A percentile compares a stretch with the other conserved stretches of the same genome.
phyloP scores from a whole-genome alignment of 2,113 vertebrate species.

The Gracilinanus agilis region DNA sequence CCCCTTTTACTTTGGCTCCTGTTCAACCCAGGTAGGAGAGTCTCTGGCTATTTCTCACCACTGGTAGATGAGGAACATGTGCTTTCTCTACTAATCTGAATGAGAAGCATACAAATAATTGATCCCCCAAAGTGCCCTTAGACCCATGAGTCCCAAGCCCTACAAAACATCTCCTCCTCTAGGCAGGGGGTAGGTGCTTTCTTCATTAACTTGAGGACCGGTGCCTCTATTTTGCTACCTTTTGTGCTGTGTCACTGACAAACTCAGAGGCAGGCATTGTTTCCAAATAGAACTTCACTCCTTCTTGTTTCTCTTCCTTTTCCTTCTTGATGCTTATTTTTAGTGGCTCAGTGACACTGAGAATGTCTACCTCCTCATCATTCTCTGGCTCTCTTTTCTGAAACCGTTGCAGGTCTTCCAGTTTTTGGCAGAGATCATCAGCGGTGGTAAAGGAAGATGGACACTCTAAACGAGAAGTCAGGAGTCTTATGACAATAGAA shows the following conservation, averaged over 20 bases:
- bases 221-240: slow-evolving; percentile 84
- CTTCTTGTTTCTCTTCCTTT: slow-evolving; percentile 91
- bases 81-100: not conserved
- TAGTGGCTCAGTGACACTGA: slow-evolving; percentile 87
- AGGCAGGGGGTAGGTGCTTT: not conserved
- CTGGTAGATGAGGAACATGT: fast-evolving
- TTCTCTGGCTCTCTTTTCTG: slow-evolving; percentile 94
- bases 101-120: fast-evolving
- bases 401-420: slow-evolving; percentile 94
- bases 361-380: slow-evolving; percentile 92
- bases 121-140: too few species aligned
- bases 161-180: not conserved
- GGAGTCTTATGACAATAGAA: slow-evolving; percentile 44
- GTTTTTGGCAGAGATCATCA: slow-evolving; percentile 90
- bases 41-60: fast-evolving
- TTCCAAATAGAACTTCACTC: slow-evolving; percentile 92
- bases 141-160: too few species aligned
- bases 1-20: not conserved
- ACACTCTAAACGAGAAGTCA: slow-evolving; percentile 87
- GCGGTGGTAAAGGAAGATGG: slow-evolving; percentile 91
- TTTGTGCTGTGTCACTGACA: slow-evolving; percentile 91
- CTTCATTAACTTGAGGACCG: not conserved
- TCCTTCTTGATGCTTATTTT: slow-evolving; percentile 94
- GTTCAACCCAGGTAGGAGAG: not conserved
- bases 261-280: slow-evolving; percentile 90